These are phyloP conservation scores for Mastacembelus armatus DNA, from an alignment of 2,797 vertebrate genomes.

Conservation along the genomic window DNA sequence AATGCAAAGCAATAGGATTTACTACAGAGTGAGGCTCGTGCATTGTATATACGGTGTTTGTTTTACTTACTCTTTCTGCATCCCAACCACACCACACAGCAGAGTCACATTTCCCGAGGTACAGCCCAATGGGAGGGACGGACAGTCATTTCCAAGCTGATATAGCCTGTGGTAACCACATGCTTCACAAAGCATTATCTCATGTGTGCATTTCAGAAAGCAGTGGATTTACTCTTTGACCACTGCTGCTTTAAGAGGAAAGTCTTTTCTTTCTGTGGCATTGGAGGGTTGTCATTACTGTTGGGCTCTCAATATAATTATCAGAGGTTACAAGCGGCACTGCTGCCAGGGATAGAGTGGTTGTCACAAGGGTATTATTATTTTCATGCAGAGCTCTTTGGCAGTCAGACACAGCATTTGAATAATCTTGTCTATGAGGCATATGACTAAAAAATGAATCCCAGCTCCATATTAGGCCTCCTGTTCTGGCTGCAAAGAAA, in stretches of 20 bases:
- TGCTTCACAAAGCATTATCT: constrained; percentile 81
- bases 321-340: constrained; percentile 77
- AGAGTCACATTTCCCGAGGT: constrained; percentile 71
- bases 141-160: constrained; percentile 67
- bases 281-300: constrained; percentile 83
- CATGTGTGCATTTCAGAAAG: constrained; percentile 72
- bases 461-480: constrained; percentile 48
- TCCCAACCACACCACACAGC: constrained; percentile 56
- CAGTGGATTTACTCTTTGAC: constrained; percentile 72
- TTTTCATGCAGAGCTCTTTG: constrained; percentile 76
- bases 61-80: constrained; percentile 54
- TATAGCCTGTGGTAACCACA: constrained; percentile 69
- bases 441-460: constrained; percentile 57
- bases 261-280: constrained; percentile 79
- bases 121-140: constrained; percentile 66
- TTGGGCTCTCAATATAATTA: constrained; percentile 82
- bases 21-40: constrained; percentile 25
- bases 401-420: constrained; percentile 76
- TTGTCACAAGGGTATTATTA: constrained; percentile 84
- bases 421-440: constrained; percentile 79
- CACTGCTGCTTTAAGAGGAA: constrained; percentile 80
- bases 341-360: constrained; percentile 79
- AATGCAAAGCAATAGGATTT: constrained; percentile 6
- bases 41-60: constrained; percentile 41
- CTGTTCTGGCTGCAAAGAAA: constrained; percentile 51